These are phyloP conservation scores for Falco berigora DNA, from an alignment of 2,797 vertebrate species.

Conservation along the genomic window DNA sequence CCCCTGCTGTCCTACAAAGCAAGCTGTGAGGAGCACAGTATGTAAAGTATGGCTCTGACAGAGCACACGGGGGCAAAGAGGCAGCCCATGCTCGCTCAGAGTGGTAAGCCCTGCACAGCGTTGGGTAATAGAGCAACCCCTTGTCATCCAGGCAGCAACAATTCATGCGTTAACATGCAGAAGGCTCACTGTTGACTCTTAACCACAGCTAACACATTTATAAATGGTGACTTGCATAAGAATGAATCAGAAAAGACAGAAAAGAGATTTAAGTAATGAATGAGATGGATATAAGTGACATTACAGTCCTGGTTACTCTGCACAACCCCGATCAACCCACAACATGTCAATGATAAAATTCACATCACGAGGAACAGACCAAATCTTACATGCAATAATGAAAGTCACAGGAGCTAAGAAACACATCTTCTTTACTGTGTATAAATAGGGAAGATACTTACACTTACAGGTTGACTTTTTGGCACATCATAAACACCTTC, in stretches of 20 bases:
- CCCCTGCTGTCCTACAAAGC: neutral
- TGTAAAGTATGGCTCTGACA: neutral
- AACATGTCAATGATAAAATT: neutral
- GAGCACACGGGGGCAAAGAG: neutral
- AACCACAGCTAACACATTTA: neutral
- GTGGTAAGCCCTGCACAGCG: neutral
- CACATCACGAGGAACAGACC: accelerated
- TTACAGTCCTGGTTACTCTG: neutral
- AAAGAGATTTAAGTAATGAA: neutral
- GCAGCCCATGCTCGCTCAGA: neutral
- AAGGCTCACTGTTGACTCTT: neutral
- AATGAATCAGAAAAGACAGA: neutral
- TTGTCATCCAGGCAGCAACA: neutral
- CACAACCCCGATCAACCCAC: neutral
- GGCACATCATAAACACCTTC: constrained; percentile 99
- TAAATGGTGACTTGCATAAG: neutral
- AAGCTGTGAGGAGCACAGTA: neutral
- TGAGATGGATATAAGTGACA: neutral
- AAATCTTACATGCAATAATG: neutral
- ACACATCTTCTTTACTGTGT: neutral
- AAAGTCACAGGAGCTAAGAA: neutral
- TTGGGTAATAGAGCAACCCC: neutral
- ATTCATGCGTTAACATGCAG: neutral
- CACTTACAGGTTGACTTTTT: constrained; percentile 99
- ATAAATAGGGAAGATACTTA: constrained; percentile 75